A percentile compares a stretch with the other conserved stretches of the same genome.
Conservation (phyloP, 1,140 invertebrate genomes). For the Yoshiicerus persimilis region DNA sequence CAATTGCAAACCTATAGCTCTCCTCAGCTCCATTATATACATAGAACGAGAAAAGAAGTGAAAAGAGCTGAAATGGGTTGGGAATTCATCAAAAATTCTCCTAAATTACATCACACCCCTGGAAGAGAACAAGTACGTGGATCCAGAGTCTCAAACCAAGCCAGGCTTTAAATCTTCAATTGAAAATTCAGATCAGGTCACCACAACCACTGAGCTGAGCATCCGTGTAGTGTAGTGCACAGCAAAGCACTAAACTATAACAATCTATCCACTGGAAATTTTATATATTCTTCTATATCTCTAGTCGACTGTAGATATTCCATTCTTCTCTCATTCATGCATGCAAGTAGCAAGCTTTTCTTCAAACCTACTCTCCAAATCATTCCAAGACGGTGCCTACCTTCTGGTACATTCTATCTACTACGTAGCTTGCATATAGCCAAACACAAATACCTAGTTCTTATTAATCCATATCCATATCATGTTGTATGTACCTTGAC, state of each 20-base stretch:
- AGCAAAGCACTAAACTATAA: conserved; percentile 6
- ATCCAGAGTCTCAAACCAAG: background rate
- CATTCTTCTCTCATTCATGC: background rate
- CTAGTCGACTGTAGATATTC: background rate
- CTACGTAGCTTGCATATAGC: background rate
- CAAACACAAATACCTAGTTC: background rate
- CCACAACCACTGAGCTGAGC: conserved; percentile 17
- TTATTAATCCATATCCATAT: background rate
- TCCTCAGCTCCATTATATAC: background rate
- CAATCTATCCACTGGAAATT: background rate
- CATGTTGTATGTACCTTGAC: too few relatives aligned
- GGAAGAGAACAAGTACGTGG: conserved; percentile 15
- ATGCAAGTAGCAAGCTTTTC: background rate
- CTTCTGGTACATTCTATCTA: background rate
- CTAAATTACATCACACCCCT: conserved; percentile 41
- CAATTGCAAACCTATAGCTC: background rate
- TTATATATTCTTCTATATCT: background rate
- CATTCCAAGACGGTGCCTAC: background rate
- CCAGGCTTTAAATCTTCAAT: conserved; percentile 35
- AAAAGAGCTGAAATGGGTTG: conserved; percentile 28
- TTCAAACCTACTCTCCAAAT: background rate
- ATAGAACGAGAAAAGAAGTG: conserved; percentile 6
- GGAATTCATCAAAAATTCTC: conserved; percentile 42
- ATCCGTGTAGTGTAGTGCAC: background rate
- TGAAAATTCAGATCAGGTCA: conserved; percentile 43